Evolutionary conservation across 2,113 vertebrate genomes (phyloP), one percentile per base, ranked within the genome.

Genomic region (Zeus faber): DNA sequence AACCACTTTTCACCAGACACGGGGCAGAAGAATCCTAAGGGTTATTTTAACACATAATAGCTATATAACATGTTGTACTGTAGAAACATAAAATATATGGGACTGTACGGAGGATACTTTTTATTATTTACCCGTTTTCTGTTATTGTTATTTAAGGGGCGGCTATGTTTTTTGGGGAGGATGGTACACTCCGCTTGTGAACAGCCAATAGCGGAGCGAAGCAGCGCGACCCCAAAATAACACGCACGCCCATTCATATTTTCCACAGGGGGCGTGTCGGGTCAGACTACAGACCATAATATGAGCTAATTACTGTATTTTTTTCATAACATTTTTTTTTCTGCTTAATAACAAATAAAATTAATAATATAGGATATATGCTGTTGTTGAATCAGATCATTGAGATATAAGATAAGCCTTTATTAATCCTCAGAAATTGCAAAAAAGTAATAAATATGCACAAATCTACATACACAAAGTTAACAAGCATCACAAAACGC

Each of bases 171-270:
- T 13, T 23, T 44, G 21, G 2, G 11, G 13, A 51, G 58, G 17
- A 80, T 90, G 85, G 86, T 84, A 18, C 41, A 40, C 35, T 79
- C 86, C 80, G 26, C 50, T 22, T 52, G 49, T 16, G 49, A 54
- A 39, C 20, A 49, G 54, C 74, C 71, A 80, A 79, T 84, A 29
- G 70, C 20, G 59, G 9, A 16, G 53, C 41, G 21, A 16, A 8
- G 43, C 41, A 54, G 45, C 18, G 37, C n/a, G 23, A 23, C 43
- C 73, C 73, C 52, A 68, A 88, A 86, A 89, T 82, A 88, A 25
- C 49, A 66, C 63, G 62, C 51, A 45, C 4, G 20, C 37, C 50
- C 65, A 75, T 86, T 84, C 74, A 82, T 68, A 69, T 54, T 72
- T 82, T 81, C 77, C 79, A 68, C 52, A 65, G 45, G 21, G 22